Conservation (phyloP, 2,113 vertebrate species). For the Eidolon helvum region DNA sequence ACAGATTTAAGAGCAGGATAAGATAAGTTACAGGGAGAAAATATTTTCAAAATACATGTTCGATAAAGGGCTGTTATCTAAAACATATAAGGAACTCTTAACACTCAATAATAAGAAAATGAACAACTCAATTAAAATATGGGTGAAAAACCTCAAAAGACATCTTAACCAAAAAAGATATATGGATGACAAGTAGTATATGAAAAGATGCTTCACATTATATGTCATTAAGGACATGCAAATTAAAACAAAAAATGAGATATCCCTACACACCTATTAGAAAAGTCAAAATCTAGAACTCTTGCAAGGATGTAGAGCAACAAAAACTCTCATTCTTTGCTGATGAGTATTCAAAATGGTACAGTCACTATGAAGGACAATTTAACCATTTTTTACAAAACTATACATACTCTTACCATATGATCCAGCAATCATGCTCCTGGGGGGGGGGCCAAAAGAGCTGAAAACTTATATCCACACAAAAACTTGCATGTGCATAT, state of each 20-base stretch:
- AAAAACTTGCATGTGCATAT: neutral
- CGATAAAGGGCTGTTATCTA: neutral
- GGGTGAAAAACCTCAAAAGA: neutral
- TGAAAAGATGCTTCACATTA: neutral
- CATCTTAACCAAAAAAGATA: neutral
- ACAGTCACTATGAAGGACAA: neutral
- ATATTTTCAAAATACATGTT: neutral
- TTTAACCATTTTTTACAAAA: slow-evolving; percentile 9
- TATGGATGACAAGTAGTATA: neutral
- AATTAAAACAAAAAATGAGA: neutral
- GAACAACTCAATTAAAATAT: neutral
- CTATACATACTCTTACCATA: neutral
- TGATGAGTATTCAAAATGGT: neutral
- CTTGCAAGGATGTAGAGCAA: neutral
- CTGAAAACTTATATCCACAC: neutral
- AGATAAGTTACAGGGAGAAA: neutral
- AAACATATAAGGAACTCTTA: neutral
- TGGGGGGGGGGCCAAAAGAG: no score
- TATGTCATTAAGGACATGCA: neutral
- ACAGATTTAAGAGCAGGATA: neutral
- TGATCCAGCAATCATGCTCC: neutral
- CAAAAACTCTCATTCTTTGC: neutral
- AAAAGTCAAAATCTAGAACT: neutral
- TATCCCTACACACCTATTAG: neutral
- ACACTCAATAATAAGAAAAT: neutral